Evolutionary conservation across 2,797 vertebrate genomes (phyloP).

Genomic region (Poeciliopsis turneri): DNA sequence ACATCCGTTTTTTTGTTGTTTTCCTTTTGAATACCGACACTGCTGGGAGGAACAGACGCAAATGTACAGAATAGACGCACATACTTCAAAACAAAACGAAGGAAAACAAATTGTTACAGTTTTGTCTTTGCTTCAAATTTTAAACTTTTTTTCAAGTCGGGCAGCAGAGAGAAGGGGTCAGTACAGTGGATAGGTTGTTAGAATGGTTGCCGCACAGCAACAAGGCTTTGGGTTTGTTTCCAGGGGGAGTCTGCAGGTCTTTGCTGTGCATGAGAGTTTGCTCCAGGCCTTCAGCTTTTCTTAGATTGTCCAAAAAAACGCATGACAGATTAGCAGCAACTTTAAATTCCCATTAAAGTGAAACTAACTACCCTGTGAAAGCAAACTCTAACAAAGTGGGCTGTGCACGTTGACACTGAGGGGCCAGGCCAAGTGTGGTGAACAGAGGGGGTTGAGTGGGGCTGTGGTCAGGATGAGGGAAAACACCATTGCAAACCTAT

Average conservation of each 20-base stretch:
- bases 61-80: conserved; percentile 20
- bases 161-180: neutral
- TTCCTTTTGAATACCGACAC: conserved; percentile 53
- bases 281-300: neutral
- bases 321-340: neutral
- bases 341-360: neutral
- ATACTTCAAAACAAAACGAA: neutral
- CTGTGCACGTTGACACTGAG: too few species aligned
- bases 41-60: conserved; percentile 35
- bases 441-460: too few species aligned
- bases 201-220: neutral
- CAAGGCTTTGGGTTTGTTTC: neutral
- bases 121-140: conserved; percentile 31
- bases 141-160: conserved; percentile 32
- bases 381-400: too few species aligned
- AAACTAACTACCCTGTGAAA: too few species aligned
- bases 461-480: too few species aligned
- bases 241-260: neutral
- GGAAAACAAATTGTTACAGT: conserved; percentile 22
- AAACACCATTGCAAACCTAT: too few species aligned
- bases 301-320: neutral
- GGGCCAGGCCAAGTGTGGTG: too few species aligned
- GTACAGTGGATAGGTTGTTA: neutral
- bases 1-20: conserved; percentile 63
- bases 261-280: neutral